These are phyloP conservation scores for Tringa solitaria DNA, from an alignment of 2,113 vertebrate species.

Conservation along the genomic window DNA sequence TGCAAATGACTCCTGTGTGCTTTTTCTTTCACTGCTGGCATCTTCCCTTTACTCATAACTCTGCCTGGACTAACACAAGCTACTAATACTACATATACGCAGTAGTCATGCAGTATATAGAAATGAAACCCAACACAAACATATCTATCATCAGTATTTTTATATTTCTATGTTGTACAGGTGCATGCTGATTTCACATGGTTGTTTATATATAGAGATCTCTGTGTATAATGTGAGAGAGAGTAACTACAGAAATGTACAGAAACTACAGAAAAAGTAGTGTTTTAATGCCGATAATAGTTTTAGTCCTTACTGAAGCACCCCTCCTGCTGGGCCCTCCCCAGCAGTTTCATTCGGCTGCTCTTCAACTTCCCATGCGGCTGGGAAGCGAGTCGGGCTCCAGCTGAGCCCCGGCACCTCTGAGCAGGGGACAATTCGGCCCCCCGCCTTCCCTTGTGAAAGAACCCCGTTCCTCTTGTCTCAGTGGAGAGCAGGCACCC, in stretches of 20 bases:
- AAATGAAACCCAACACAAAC: neutral
- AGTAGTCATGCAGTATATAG: neutral
- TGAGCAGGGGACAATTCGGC: neutral
- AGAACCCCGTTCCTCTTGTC: neutral
- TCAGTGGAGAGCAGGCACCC: fast-evolving
- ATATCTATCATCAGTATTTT: neutral
- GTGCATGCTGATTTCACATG: neutral
- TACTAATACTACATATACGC: neutral
- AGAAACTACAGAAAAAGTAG: neutral
- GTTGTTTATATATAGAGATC: neutral
- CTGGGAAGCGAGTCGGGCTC: neutral
- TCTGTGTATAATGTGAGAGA: neutral
- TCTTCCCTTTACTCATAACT: neutral
- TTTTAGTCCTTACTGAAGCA: neutral
- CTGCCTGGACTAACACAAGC: neutral
- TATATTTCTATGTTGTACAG: neutral
- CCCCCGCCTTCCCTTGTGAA: neutral
- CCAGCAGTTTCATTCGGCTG: neutral
- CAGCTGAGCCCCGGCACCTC: neutral
- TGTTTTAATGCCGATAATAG: fast-evolving
- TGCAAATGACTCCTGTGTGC: neutral
- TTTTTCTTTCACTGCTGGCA: neutral
- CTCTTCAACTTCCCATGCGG: neutral
- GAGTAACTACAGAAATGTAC: neutral
- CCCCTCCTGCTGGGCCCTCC: neutral